These are phyloP conservation scores for Schizopygopsis pylzovi DNA, from an alignment of 2,797 vertebrate genomes.

Conservation along the genomic window DNA sequence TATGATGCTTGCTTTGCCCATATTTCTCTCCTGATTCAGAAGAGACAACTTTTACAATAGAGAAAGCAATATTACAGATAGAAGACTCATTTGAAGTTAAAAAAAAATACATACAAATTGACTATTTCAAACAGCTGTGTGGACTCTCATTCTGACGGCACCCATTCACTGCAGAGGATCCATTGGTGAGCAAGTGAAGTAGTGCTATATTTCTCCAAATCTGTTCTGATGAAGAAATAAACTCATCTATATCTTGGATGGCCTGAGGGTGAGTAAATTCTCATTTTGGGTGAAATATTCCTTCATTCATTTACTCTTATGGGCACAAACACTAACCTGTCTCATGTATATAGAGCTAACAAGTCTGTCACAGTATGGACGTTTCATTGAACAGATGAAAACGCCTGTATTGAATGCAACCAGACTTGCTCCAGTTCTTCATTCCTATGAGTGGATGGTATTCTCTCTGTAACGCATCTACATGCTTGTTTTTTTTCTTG, in stretches of 20 bases:
- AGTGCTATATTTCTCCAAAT: not conserved
- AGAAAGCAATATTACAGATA: too few relatives aligned
- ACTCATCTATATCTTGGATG: not conserved
- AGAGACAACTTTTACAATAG: too few relatives aligned
- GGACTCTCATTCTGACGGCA: not conserved
- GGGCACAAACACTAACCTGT: too few relatives aligned
- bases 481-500: not conserved
- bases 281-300: not conserved
- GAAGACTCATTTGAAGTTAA: too few relatives aligned
- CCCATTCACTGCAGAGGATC: not conserved
- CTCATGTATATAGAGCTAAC: not conserved
- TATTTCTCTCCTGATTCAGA: too few relatives aligned
- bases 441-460: not conserved
- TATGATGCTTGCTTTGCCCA: too few relatives aligned
- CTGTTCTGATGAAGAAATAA: not conserved
- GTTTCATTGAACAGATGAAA: not conserved
- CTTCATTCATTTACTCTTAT: not conserved
- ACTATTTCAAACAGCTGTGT: too few relatives aligned
- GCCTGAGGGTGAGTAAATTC: not conserved
- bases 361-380: too few relatives aligned
- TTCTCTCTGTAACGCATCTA: not conserved
- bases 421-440: conserved; percentile 16
- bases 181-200: not conserved
- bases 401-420: conserved; percentile 22
- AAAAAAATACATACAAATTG: too few relatives aligned